Evolutionary conservation across 2,888 invertebrate genomes (phyloP), one percentile per base, ranked within the genome.

Genomic region (Bombylius major): DNA sequence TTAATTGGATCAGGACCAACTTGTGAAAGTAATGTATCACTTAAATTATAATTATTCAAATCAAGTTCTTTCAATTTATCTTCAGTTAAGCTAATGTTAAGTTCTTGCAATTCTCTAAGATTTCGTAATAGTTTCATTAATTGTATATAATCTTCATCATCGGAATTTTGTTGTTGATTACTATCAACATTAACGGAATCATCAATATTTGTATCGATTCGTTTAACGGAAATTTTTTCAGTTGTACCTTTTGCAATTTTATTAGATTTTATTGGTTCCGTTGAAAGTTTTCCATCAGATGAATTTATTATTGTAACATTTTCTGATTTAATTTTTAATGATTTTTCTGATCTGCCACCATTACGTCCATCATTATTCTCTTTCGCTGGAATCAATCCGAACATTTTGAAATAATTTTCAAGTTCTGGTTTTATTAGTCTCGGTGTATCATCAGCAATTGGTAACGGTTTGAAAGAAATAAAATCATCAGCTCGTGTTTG

Each of bases 71-170:
- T 71, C n/a, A 76, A 62, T 62, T 75, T 75, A 13, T 75, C 72
- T 42, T 71, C 70, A 4, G 72, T 73, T 4, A 70, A 70, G 45
- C 70, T 74, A 5, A 71, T 68, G 61, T 76, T 76, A 11, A 75
- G 58, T 56, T 68, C 68, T 55, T 75, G 75, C 44, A 76, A 62
- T 54, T 73, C 64, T 60, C 70, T 73, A 31, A 80, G 71, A 45
- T 79, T 75, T n/a, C 72, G 70, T 33, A 78, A 62, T 5, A 79
- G 64, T 61, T 76, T 74, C 47, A 74, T 72, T 31, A 79, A 62
- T 61, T 77, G 76, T 5, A 72, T 66, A 4, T 77, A 70, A 63
- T 82, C 81, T 23, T 77, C 78, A 44, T 79, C 74, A 45, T 77
- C 71, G 0, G 70, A 56, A 56, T 44, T 60, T 52, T 23, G 59